Base-by-base conservation (phyloP, 2,888 invertebrate genomes). In the Pammene fasciana region DNA sequence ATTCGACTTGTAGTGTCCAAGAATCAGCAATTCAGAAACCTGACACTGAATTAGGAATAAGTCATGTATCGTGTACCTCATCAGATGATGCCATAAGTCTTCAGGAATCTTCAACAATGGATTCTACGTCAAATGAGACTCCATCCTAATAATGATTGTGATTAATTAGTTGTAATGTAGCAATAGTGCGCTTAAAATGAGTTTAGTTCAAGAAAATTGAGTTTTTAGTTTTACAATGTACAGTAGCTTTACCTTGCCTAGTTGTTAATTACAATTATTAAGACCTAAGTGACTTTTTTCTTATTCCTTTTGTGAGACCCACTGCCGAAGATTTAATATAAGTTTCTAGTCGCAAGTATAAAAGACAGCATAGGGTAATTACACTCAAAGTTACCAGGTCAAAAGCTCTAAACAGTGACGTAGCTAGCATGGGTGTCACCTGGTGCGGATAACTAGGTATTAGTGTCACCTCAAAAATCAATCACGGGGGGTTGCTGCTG, bases 141-240 rank as follows among this genome's bases (percentile, higher is more conserved):
- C 5, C n/a, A 52, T 41, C 64, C 26, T 64, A 55, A 60, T 46
- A 18, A 60, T 70, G 59, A 54, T 38, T 65, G 68, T 52, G 59
- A 46, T 65, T 54, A 5, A 36, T 5, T 68, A 18, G 52, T 52
- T 64, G n/a, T 52, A 60, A 48, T 41, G 11, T 52, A 60, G 52
- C 38, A n/a, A 62, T 62, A 67, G 36, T 55, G 48, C 11, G 34
- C 38, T 45, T 14, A 48, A 46, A 16, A 54, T 18, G 48, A 60
- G 46, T 54, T 59, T 59, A 46, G 60, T 54, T 65, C 59, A 65
- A 70, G 65, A 52, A 60, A 59, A 54, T 60, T 55, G 13, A 48
- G 38, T 54, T 65, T 60, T 70, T 60, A 46, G 59, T 65, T 65
- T 26, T 54, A 65, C 54, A 54, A 26, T 70, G 70, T 65, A 70